Conservation (phyloP, 2,888 invertebrate genomes). For the Dendrolimus houi region DNA sequence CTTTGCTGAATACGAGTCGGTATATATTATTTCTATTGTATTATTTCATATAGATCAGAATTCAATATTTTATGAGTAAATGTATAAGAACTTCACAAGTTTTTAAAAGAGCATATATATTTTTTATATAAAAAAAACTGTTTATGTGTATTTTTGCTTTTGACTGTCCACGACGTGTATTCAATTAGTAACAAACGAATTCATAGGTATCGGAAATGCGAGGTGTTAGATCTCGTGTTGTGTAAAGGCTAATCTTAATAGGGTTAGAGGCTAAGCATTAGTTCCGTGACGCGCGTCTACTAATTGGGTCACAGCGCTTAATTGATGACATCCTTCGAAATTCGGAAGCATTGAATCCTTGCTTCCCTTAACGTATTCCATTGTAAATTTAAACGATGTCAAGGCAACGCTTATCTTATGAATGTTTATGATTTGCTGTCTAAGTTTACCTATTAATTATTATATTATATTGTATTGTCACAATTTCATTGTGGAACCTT, state of each 20-base stretch:
- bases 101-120: too few relatives aligned
- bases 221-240: constrained; percentile 21
- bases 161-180: too few relatives aligned
- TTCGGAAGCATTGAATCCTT: constrained; percentile 30
- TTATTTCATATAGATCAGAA: too few relatives aligned
- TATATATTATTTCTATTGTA: too few relatives aligned
- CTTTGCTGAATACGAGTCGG: too few relatives aligned
- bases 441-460: background rate
- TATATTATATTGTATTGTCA: background rate
- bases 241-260: constrained; percentile 48
- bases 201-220: background rate
- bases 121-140: too few relatives aligned
- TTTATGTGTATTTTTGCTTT: too few relatives aligned
- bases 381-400: background rate
- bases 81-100: too few relatives aligned
- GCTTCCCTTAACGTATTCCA: constrained; percentile 9
- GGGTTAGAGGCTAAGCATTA: constrained; percentile 50
- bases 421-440: background rate
- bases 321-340: constrained; percentile 54
- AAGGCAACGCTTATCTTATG: background rate
- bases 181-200: background rate
- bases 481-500: too few relatives aligned
- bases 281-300: constrained; percentile 47
- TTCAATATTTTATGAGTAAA: too few relatives aligned
- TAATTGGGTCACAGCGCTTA: constrained; percentile 67